Evolutionary conservation across 2,113 vertebrate genomes (phyloP), one percentile per base, ranked within the genome.

Genomic region (Clinocottus analis): DNA sequence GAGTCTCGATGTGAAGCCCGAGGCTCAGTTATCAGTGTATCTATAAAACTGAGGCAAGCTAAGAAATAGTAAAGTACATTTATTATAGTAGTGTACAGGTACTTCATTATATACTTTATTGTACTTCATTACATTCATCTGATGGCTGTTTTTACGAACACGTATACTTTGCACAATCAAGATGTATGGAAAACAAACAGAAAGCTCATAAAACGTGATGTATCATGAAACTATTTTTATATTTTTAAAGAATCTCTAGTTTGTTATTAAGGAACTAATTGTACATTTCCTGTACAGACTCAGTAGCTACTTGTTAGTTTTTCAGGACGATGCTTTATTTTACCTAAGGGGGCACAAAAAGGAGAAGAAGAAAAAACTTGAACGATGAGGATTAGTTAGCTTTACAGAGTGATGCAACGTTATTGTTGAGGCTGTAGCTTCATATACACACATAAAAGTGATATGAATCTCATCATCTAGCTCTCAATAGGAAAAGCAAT

Each of bases 1-100:
- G 56, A 27, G 77, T 86, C 72, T 87, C 27, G 66, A 76, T 75
- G 51, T 60, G 70, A 82, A 27, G 81, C 89, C 64, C 10, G 62
- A 65, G 72, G 86, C 89, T 45, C 45, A 64, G 41, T 37, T 37
- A 56, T 43, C 29, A 19, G 9, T 2, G 23, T 67, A 7, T 65
- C 67, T 84, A 43, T 68, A 68, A 82, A 71, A 62, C 72, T 31
- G n/a, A 81, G 23, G 10, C 31, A 65, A 35, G 55, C 33, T n/a
- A 37, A 66, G 49, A 55, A 72, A 82, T 0, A 67, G 23, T 10
- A 65, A 73, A 7, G 29, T 31, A 6, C 31, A 17, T 56, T 59
- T 51, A 29, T 55, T n/a, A 19, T 12, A 33, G n/a, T 19, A 10
- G 4, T 45, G 33, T 2, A 5, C 35, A 5, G 21, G 11, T 25